Base-by-base conservation (phyloP, 1,140 invertebrate species). In the Pinna nobilis region DNA sequence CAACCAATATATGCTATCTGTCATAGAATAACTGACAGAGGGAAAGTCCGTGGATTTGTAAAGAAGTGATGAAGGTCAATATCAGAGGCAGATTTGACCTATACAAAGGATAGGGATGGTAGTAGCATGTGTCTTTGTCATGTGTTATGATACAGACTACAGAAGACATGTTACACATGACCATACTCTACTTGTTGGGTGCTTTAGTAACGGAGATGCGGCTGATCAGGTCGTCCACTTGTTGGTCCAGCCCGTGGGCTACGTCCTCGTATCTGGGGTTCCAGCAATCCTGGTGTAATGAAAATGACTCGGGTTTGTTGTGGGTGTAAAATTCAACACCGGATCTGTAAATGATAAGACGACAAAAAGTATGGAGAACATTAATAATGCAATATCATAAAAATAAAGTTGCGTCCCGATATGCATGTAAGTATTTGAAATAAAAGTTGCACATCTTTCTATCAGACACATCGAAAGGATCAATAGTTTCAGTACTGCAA, bases 131-230 rank as follows among this genome's bases (percentile, higher is more conserved):
- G n/a, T 50, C 47, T 18, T 20, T 50, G 47, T 23, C 5, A 3
- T 50, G n/a, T 50, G n/a, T 50, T 50, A 20, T 50, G n/a, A 6
- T 50, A 20, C 1, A 13, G 37, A 57, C 53, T 57, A 57, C 53
- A 57, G 53, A 2, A 20, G 28, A 11, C 32, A 28, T 4, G 30
- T 33, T n/a, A 35, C 25, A 61, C 59, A 61, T 41, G 41, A 23
- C 35, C 60, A 50, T 72, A 72, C 70, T 61, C 25, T 63, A 81
- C 75, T 76, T 80, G 76, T 94, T 84, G 47, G 87, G 81, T 35
- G 94, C 90, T 81, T 91, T 87, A 15, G 84, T 87, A 18, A 95
- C 87, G 77, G 92, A 91, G 0, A 94, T 95, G 51, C 90, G 92
- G 91, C 87, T 51, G 59, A 92, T 93, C 20, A 95, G 86, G 75